A percentile compares a stretch with the other conserved stretches of the same genome.
Evolutionary conservation across 2,888 invertebrate genomes (phyloP).

Genomic region (Alloplasta piceator): DNA sequence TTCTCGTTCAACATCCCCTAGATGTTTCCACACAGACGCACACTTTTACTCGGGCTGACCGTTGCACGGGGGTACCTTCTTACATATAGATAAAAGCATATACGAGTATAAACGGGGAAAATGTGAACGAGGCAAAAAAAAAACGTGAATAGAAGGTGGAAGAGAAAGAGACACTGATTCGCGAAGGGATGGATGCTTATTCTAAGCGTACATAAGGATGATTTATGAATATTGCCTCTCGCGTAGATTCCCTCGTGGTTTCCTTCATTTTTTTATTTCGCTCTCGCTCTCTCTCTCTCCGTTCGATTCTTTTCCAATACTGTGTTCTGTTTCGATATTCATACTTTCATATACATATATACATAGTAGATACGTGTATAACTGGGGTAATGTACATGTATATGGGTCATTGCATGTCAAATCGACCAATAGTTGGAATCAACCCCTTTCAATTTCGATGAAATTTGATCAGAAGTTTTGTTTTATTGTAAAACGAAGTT

Average conservation of each 20-base stretch:
- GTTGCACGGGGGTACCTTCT: constrained; percentile 42
- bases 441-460: too few relatives aligned
- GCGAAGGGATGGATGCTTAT: constrained; percentile 75
- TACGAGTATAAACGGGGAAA: constrained; percentile 29
- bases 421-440: too few relatives aligned
- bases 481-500: too few relatives aligned
- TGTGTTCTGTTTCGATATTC: constrained; percentile 51
- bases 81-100: constrained; percentile 30
- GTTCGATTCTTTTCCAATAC: constrained; percentile 51
- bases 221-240: constrained; percentile 82
- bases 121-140: constrained; percentile 17
- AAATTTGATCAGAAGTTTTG: too few relatives aligned
- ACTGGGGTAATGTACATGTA: too few relatives aligned
- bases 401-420: too few relatives aligned
- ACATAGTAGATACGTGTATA: constrained; percentile 7
- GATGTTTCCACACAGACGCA: constrained; percentile 22
- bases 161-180: constrained; percentile 64
- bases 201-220: constrained; percentile 82
- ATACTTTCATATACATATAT: constrained; percentile 36
- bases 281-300: neutral
- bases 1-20: constrained; percentile 34
- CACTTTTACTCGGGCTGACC: constrained; percentile 58
- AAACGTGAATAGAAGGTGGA: constrained; percentile 4
- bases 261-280: constrained; percentile 5
- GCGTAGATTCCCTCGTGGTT: constrained; percentile 70